These are phyloP conservation scores for Dicerorhinus sumatrensis DNA, from an alignment of 2,113 vertebrate genomes.

Conservation along the genomic window DNA sequence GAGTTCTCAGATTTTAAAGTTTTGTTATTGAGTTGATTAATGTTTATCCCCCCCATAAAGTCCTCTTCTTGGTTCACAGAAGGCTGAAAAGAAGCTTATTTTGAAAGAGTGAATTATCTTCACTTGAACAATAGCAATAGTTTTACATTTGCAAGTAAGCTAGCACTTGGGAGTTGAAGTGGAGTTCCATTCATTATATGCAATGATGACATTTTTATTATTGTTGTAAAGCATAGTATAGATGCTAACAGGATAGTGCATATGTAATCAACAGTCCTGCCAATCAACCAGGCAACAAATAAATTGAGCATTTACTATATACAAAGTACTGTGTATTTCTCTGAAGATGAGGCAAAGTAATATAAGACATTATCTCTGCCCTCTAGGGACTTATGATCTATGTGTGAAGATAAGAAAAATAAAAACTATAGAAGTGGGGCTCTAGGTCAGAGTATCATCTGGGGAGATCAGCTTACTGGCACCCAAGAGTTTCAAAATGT, in stretches of 20 bases:
- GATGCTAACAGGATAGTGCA: not conserved
- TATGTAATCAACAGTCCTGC: not conserved
- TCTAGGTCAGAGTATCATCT: not conserved
- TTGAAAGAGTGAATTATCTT: constrained; percentile 48
- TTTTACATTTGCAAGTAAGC: constrained; percentile 41
- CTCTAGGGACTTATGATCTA: not conserved
- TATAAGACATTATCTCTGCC: not conserved
- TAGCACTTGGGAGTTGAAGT: not conserved
- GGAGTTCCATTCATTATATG: not conserved
- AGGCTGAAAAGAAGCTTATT: constrained; percentile 47
- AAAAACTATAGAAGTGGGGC: not conserved
- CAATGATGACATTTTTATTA: not conserved
- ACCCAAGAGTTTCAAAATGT: not conserved
- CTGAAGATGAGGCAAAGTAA: constrained; percentile 15
- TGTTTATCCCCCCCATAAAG: not conserved
- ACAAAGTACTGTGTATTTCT: not conserved
- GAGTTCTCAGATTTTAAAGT: not conserved
- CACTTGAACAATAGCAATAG: constrained; percentile 1
- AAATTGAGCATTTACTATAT: constrained; percentile 11
- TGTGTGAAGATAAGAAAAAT: constrained; percentile 42
- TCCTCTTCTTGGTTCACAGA: constrained; percentile 26
- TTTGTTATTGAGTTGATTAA: constrained; percentile 8
- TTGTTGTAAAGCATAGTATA: not conserved
- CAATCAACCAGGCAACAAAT: not conserved
- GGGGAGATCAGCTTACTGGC: constrained; percentile 5